These are phyloP conservation scores for Montipora cactus DNA, from an alignment of 64 coral and sea anemone species.

Conservation along the genomic window DNA sequence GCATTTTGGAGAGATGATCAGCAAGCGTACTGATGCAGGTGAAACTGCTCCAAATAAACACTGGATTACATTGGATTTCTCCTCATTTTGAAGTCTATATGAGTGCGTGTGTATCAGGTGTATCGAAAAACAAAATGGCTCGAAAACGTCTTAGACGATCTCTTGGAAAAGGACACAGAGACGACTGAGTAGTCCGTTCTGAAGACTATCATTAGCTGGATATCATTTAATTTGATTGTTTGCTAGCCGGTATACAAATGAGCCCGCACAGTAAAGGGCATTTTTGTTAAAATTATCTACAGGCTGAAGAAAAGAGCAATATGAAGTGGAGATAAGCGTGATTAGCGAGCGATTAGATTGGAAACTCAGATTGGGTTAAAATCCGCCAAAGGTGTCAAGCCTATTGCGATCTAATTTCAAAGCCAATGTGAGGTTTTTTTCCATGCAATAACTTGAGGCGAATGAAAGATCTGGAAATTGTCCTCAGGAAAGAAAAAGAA, in stretches of 20 bases:
- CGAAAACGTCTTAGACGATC: neutral
- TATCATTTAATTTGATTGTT: conserved; percentile 38
- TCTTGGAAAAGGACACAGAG: neutral
- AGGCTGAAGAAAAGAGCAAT: conserved; percentile 34
- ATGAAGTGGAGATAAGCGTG: neutral
- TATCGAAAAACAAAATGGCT: neutral
- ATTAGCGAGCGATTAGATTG: conserved; percentile 28
- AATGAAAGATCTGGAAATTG: no score
- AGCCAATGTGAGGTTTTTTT: neutral
- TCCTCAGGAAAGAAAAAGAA: no score
- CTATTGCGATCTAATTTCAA: neutral
- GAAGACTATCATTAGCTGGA: neutral
- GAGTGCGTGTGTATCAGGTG: neutral
- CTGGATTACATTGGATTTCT: neutral
- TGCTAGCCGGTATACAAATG: conserved; percentile 17
- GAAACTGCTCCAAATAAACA: neutral
- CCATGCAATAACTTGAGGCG: no score
- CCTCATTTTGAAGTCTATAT: conserved; percentile 14
- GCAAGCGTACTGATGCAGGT: neutral
- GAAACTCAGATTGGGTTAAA: conserved; percentile 6
- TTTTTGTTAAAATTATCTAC: conserved; percentile 6
- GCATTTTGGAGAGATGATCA: neutral
- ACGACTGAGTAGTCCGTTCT: neutral
- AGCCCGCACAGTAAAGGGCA: neutral
- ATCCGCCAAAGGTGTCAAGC: neutral